Percentiles rank a stretch among this genome's conserved stretches.
Evolutionary conservation across 2,888 invertebrate species (phyloP).

Genomic region (Siphonodentalium dalli): DNA sequence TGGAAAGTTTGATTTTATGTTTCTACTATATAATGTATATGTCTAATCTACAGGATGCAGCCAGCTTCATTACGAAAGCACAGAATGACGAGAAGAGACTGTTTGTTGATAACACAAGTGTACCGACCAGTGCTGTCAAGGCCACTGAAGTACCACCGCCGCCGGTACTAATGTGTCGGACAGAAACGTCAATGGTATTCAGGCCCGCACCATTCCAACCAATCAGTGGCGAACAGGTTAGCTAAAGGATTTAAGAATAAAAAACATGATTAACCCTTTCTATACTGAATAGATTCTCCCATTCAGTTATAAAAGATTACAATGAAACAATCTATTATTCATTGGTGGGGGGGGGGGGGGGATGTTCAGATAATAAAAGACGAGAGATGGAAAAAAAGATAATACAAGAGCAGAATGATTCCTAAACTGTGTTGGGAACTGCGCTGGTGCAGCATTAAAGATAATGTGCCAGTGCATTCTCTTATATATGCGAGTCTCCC

Average conservation of each 20-base stretch:
- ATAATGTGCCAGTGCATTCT: no score
- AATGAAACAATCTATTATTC: no score
- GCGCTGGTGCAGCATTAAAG: no score
- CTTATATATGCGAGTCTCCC: no score
- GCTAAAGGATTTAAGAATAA: no score
- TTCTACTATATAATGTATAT: background rate
- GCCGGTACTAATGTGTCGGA: constrained; percentile 58
- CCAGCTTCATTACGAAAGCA: constrained; percentile 47
- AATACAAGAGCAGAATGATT: no score
- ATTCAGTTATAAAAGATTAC: no score
- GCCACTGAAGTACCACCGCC: constrained; percentile 53
- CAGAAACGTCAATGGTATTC: constrained; percentile 61
- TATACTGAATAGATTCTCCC: no score
- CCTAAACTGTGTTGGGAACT: no score
- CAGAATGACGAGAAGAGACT: constrained; percentile 56
- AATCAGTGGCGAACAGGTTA: constrained; percentile 50
- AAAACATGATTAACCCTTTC: no score
- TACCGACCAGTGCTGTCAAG: constrained; percentile 23
- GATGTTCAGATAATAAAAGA: no score
- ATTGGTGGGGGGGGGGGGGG: no score
- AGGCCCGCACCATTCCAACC: constrained; percentile 57
- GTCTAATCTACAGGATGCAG: constrained; percentile 49
- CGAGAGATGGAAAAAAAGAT: background rate
- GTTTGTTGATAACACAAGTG: constrained; percentile 50
- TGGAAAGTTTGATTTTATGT: background rate